Percentiles rank a stretch among this genome's conserved stretches.
Evolutionary conservation across 2,797 vertebrate genomes (phyloP).

Genomic region (Lutra lutra): DNA sequence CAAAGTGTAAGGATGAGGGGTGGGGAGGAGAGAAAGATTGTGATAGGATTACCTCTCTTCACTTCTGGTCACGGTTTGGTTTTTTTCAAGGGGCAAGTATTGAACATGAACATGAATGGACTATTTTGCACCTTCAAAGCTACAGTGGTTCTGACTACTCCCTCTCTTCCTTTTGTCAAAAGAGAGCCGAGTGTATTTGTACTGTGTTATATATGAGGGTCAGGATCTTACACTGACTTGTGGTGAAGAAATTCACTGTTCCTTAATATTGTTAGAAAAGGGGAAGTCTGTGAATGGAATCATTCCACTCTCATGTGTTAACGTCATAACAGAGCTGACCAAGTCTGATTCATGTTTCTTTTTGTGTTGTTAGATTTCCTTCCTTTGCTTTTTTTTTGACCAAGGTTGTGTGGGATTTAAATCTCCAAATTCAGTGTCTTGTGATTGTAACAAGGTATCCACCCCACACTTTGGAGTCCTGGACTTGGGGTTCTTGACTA

Average conservation of each 20-base stretch:
- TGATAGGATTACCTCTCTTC: background rate
- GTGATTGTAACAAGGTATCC: background rate
- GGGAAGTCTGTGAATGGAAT: conserved; percentile 22
- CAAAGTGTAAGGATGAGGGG: background rate
- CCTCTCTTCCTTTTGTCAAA: background rate
- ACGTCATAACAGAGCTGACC: background rate
- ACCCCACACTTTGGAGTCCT: background rate
- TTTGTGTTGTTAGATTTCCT: background rate
- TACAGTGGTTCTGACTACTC: background rate
- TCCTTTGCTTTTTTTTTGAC: background rate
- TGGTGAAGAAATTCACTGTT: background rate
- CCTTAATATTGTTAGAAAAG: conserved; percentile 30
- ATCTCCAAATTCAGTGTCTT: background rate
- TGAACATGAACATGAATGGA: background rate
- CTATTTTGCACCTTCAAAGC: background rate
- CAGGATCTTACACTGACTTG: background rate
- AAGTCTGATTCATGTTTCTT: conserved; percentile 23
- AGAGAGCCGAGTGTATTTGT: background rate
- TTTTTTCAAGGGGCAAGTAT: background rate
- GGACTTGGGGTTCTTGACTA: background rate
- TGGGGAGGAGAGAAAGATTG: background rate
- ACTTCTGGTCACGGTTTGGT: background rate
- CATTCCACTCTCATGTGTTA: background rate
- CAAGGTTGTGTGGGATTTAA: background rate
- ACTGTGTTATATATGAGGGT: background rate